These are phyloP conservation scores for Lepilemur septentrionalis DNA, from an alignment of 2,797 vertebrate genomes.

Conservation along the genomic window DNA sequence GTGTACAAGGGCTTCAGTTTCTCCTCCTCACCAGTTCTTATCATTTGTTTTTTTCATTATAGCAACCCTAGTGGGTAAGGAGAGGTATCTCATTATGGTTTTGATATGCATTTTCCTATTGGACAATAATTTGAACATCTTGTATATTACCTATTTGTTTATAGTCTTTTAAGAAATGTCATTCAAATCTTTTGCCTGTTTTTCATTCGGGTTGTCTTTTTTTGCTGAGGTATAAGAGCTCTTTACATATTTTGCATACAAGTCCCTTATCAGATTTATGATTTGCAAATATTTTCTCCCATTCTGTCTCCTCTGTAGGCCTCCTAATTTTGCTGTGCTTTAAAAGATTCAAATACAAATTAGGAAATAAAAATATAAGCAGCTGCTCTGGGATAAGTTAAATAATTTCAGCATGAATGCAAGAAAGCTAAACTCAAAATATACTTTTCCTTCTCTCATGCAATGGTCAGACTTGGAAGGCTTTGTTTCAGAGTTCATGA, in stretches of 20 bases:
- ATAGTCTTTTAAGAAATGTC: neutral
- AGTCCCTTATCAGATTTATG: neutral
- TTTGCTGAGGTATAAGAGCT: neutral
- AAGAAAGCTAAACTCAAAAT: neutral
- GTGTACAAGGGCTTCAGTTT: neutral
- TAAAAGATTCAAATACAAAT: neutral
- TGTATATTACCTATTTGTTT: neutral
- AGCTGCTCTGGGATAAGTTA: neutral
- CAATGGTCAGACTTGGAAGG: neutral
- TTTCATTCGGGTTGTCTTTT: neutral
- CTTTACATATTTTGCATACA: neutral
- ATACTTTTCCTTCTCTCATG: neutral
- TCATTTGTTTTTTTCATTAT: neutral
- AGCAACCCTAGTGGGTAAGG: neutral
- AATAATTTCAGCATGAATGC: neutral
- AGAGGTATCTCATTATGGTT: neutral
- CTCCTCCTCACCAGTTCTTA: neutral
- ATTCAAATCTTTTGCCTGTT: neutral
- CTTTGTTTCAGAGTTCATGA: neutral
- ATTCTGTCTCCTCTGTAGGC: neutral
- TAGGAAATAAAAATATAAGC: neutral
- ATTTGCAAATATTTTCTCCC: neutral
- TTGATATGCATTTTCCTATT: neutral
- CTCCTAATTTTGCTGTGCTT: neutral
- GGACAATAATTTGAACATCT: neutral